Percentiles rank a stretch among this genome's conserved stretches.
Evolutionary conservation across 2,113 vertebrate genomes (phyloP).

Genomic region (Cavia aperea): DNA sequence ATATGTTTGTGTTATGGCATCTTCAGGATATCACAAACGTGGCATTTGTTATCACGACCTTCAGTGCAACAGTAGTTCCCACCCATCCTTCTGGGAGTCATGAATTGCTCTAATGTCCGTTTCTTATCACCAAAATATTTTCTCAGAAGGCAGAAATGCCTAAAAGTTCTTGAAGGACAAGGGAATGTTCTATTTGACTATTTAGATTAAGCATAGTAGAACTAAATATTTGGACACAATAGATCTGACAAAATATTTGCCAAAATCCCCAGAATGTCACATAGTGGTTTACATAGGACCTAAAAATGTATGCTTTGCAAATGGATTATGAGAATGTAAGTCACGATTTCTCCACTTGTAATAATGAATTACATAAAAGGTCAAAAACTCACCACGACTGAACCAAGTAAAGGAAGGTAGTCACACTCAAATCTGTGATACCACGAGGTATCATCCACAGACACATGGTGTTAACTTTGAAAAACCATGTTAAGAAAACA

Average conservation of each 20-base stretch:
- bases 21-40: background rate
- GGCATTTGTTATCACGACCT: background rate
- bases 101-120: background rate
- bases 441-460: background rate
- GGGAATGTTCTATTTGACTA: background rate
- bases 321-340: background rate
- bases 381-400: background rate
- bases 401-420: background rate
- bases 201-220: background rate
- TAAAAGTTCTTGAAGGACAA: background rate
- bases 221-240: background rate
- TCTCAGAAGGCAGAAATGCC: background rate
- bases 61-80: background rate
- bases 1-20: constrained; percentile 7
- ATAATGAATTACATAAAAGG: background rate
- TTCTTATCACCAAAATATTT: background rate
- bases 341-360: background rate
- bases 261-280: background rate
- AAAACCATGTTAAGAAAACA: background rate
- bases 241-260: background rate
- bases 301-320: background rate
- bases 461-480: background rate
- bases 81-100: background rate
- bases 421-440: background rate
- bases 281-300: background rate